A percentile compares a stretch with the other conserved stretches of the same genome.
Evolutionary conservation across 1,140 invertebrate genomes (phyloP).

Genomic region (Batillaria attramentaria): DNA sequence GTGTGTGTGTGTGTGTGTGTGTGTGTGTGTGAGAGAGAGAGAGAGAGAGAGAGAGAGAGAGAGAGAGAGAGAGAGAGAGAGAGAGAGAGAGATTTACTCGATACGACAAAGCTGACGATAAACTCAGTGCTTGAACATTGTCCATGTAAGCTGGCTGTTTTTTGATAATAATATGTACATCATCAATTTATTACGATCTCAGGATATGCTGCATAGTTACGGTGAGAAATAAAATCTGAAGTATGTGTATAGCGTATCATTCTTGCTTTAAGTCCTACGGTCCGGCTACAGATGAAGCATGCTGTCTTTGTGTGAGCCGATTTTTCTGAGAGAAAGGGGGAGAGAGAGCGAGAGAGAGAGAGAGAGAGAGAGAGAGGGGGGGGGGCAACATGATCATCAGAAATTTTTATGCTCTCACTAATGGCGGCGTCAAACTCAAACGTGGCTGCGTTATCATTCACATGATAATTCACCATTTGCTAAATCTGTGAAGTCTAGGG

Average conservation of each 20-base stretch:
- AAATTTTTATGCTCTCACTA: too few species aligned
- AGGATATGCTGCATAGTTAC: background rate
- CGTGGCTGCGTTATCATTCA: too few species aligned
- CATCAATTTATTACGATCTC: background rate
- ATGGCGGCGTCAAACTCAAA: too few species aligned
- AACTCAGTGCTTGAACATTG: too few species aligned
- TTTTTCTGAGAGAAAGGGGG: too few species aligned
- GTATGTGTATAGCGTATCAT: background rate
- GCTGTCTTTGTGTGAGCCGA: too few species aligned
- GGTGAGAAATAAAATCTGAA: background rate
- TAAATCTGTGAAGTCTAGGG: too few species aligned
- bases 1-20: slow-evolving; percentile 13
- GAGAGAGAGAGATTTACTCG: background rate
- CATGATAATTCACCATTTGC: too few species aligned
- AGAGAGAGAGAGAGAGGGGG: too few species aligned
- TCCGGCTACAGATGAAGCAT: background rate
- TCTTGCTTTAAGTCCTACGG: background rate
- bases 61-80: too few species aligned
- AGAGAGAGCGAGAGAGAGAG: too few species aligned
- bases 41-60: slow-evolving; percentile 5
- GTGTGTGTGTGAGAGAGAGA: background rate
- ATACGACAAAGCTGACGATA: background rate
- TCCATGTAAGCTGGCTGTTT: background rate
- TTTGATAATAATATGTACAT: background rate
- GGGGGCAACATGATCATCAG: too few species aligned